phyloP scores from a whole-genome alignment of 2,888 invertebrate species.

The Sarcophaga variegata region DNA sequence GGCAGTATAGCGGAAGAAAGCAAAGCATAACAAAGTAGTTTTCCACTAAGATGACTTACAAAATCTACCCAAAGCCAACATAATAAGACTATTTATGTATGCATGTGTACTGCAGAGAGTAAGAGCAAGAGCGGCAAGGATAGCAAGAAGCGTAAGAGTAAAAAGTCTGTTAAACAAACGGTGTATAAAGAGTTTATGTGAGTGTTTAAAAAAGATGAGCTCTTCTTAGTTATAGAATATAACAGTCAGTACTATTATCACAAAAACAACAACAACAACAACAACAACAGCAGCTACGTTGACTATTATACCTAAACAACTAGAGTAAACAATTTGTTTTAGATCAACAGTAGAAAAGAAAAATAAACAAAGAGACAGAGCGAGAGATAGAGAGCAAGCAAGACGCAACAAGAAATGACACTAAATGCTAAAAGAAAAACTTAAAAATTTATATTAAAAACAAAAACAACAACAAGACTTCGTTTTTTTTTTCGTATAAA shows the following conservation, averaged over 20 bases:
- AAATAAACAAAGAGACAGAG: not conserved
- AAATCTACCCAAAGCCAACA: constrained; percentile 46
- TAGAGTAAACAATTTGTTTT: constrained; percentile 53
- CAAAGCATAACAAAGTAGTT: constrained; percentile 63
- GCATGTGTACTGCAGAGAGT: not conserved
- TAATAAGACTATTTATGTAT: not conserved
- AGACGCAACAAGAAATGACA: constrained; percentile 64
- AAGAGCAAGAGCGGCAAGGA: not conserved
- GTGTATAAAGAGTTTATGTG: constrained; percentile 15
- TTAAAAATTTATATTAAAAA: not conserved
- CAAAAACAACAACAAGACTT: constrained; percentile 41
- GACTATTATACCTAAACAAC: constrained; percentile 41
- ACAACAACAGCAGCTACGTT: not conserved
- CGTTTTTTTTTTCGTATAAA: constrained; percentile 55
- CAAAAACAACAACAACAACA: not conserved
- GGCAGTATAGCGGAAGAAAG: constrained; percentile 62
- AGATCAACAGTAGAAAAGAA: not conserved
- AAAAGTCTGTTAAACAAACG: not conserved
- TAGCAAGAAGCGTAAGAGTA: too few species aligned
- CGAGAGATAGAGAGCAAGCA: not conserved
- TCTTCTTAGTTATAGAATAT: constrained; percentile 18
- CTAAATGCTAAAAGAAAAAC: constrained; percentile 25
- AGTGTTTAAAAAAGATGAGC: constrained; percentile 25
- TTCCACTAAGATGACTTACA: constrained; percentile 62
- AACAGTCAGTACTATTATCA: constrained; percentile 49